Conservation (phyloP, 2,113 vertebrate genomes). For the Scytalopus superciliaris region DNA sequence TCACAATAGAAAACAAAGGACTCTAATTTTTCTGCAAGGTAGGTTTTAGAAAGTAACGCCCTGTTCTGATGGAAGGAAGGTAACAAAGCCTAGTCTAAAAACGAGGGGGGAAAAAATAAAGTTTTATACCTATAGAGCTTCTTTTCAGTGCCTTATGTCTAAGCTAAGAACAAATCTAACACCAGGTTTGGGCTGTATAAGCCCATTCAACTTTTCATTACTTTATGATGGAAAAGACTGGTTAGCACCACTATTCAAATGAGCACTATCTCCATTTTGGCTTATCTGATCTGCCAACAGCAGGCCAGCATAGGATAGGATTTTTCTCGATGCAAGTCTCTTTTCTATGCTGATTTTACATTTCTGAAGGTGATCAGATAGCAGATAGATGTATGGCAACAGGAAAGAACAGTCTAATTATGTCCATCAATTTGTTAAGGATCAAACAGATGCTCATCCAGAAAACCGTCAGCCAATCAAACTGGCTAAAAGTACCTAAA, state of each 20-base stretch:
- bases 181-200: background rate
- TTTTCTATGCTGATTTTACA: background rate
- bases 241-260: background rate
- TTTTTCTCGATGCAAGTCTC: background rate
- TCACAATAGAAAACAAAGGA: background rate
- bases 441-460: background rate
- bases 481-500: background rate
- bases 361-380: conserved; percentile 2
- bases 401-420: conserved; percentile 9
- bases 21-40: background rate
- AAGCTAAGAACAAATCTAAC: background rate
- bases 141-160: background rate
- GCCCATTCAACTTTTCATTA: background rate
- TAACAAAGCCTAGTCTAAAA: background rate
- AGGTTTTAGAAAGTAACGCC: background rate
- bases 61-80: background rate
- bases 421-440: background rate
- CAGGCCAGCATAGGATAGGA: background rate
- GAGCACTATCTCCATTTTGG: background rate
- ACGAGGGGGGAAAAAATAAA: background rate
- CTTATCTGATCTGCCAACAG: conserved; percentile 12
- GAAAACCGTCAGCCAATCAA: background rate
- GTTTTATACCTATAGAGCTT: background rate
- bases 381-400: background rate
- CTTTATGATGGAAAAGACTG: background rate